Evolutionary conservation across 1,140 invertebrate species (phyloP), one percentile per base, ranked within the genome.

Genomic region (Lasaia peninsularis): DNA sequence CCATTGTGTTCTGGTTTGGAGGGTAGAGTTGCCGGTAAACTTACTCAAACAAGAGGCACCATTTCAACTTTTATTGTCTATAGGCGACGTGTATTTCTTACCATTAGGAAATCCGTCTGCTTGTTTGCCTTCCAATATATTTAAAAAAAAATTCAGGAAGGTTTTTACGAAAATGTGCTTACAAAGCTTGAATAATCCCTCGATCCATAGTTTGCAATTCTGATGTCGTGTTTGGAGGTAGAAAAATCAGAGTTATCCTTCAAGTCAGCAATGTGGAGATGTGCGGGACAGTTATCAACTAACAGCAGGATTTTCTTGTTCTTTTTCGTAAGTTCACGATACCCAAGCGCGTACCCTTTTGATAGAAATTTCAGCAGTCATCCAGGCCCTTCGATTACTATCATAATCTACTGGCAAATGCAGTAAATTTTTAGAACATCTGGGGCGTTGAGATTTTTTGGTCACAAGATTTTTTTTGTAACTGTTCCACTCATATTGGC

Each of bases 401-500:
- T 57, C 44, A 34, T 50, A 57, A 57, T 50, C 31, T 2, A 57
- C 44, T 57, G 44, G 55, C 44, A 57, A 57, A 57, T 40, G 44
- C 18, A 10, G 12, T 33, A 50, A 28, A 57, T 50, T 57, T 50
- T 57, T 57, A 34, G 50, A 57, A 57, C 28, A 57, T 50, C 40
- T 57, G 28, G 44, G 40, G n/a, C 37, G 37, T 40, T 40, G 37
- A 28, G 63, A 58, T 63, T 69, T 14, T 14, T 12, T 12, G 35
- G 14, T 40, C 14, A 40, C 35, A 12, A 40, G 35, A 40, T 14
- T 12, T 40, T 40, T 40, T 40, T 40, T 40, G 12, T 37, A 37
- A 14, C 34, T 14, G 34, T 14, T 75, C 89, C 71, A 65, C 52
- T 65, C 56, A 67, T 60, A 55, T 70, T 69, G 24, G 68, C 63